These are phyloP conservation scores for Bombus confusus DNA, from an alignment of 1,140 invertebrate species.

Conservation along the genomic window DNA sequence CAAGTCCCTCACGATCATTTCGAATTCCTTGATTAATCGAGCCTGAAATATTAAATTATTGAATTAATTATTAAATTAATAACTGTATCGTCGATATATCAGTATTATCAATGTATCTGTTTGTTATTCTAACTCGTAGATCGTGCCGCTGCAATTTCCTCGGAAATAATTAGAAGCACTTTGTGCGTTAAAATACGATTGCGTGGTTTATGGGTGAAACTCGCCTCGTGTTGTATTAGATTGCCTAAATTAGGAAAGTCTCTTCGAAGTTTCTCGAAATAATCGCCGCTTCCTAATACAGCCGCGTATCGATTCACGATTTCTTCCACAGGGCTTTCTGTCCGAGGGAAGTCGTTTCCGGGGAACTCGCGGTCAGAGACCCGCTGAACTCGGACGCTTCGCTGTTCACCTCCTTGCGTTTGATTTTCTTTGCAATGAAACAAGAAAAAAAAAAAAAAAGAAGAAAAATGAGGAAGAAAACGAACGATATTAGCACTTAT, in stretches of 20 bases:
- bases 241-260: not conserved
- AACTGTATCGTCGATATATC: too few species aligned
- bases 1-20: not conserved
- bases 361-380: not conserved
- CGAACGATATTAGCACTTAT: not conserved
- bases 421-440: not conserved
- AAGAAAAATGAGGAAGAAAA: not conserved
- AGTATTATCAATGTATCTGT: too few species aligned
- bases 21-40: slow-evolving; percentile 33
- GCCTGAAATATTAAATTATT: slow-evolving; percentile 27
- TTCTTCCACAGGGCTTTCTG: not conserved
- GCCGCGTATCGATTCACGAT: not conserved
- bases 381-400: slow-evolving; percentile 24
- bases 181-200: not conserved
- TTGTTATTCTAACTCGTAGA: not conserved
- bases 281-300: not conserved
- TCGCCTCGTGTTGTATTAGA: slow-evolving; percentile 14
- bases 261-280: not conserved
- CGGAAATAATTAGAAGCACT: too few species aligned
- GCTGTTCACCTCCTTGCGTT: not conserved
- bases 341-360: not conserved
- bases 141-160: not conserved
- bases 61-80: too few species aligned
- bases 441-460: accelerated
- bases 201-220: not conserved